Evolutionary conservation across 2,888 invertebrate species (phyloP).

Genomic region (Taenaris catops): DNA sequence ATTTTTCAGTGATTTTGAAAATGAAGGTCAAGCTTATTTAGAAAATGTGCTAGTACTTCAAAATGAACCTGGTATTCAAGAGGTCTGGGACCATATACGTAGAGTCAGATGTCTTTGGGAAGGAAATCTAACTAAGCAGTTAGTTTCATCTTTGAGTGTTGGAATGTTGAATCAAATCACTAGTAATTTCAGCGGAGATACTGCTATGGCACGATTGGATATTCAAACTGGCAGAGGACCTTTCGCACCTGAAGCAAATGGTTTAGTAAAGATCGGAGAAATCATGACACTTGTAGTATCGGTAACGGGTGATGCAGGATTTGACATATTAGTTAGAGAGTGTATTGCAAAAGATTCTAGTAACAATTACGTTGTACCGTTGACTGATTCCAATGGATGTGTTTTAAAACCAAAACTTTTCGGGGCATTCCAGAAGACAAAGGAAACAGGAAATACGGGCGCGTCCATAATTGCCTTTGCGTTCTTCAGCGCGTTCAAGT

Average conservation of each 20-base stretch:
- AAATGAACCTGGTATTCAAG: conserved; percentile 87
- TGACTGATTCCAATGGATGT: conserved; percentile 89
- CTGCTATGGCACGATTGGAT: conserved; percentile 88
- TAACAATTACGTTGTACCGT: conserved; percentile 81
- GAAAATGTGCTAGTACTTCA: conserved; percentile 89
- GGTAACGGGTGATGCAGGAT: conserved; percentile 88
- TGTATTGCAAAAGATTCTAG: conserved; percentile 87
- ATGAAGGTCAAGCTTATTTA: conserved; percentile 87
- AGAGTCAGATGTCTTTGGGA: conserved; percentile 90
- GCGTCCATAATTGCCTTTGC: conserved; percentile 88
- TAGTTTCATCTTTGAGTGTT: conserved; percentile 86
- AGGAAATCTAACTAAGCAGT: conserved; percentile 87
- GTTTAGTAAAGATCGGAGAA: conserved; percentile 90
- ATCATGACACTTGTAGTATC: conserved; percentile 89
- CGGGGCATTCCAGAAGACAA: conserved; percentile 90
- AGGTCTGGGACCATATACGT: conserved; percentile 89
- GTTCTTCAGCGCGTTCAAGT: conserved; percentile 90
- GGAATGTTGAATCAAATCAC: conserved; percentile 90
- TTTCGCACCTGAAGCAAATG: conserved; percentile 86
- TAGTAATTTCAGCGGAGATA: conserved; percentile 91
- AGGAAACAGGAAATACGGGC: conserved; percentile 85
- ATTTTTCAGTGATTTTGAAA: conserved; percentile 88
- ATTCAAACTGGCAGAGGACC: conserved; percentile 89
- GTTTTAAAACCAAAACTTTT: conserved; percentile 89
- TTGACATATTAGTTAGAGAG: conserved; percentile 88